phyloP scores from a whole-genome alignment of 1,140 invertebrate species.

The Orussus abietinus region DNA sequence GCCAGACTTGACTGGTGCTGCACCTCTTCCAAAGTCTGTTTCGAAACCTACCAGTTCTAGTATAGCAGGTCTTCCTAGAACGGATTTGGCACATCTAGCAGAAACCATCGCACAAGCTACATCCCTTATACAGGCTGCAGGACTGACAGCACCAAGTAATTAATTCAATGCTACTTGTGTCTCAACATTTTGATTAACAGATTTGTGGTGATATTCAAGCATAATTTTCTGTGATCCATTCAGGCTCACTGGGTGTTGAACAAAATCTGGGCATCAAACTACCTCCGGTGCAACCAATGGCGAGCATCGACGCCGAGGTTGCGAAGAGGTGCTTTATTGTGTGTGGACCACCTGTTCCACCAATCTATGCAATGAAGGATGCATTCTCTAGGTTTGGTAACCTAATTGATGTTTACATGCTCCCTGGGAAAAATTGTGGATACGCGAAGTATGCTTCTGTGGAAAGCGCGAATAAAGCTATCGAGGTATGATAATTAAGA shows the following conservation, averaged over 20 bases:
- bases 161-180: too few species aligned
- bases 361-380: conserved; percentile 77
- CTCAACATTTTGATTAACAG: too few species aligned
- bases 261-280: conserved; percentile 60
- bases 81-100: conserved; percentile 61
- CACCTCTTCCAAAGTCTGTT: conserved; percentile 35
- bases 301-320: conserved; percentile 66
- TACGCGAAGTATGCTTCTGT: conserved; percentile 84
- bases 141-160: conserved; percentile 56
- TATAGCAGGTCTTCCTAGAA: conserved; percentile 33
- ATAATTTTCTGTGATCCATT: too few species aligned
- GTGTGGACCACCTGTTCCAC: conserved; percentile 77
- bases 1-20: conserved; percentile 54
- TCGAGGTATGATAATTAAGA: conserved; percentile 57
- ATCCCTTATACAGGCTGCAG: conserved; percentile 65
- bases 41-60: conserved; percentile 36
- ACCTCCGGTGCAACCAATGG: conserved; percentile 69
- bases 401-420: conserved; percentile 85
- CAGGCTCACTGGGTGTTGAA: too few species aligned
- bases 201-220: too few species aligned
- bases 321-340: conserved; percentile 71
- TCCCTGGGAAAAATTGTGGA: conserved; percentile 85
- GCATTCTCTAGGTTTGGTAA: conserved; percentile 90
- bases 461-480: conserved; percentile 75
- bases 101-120: conserved; percentile 70